Conservation (phyloP, 2,888 invertebrate species). For the Cephus pulcher region DNA sequence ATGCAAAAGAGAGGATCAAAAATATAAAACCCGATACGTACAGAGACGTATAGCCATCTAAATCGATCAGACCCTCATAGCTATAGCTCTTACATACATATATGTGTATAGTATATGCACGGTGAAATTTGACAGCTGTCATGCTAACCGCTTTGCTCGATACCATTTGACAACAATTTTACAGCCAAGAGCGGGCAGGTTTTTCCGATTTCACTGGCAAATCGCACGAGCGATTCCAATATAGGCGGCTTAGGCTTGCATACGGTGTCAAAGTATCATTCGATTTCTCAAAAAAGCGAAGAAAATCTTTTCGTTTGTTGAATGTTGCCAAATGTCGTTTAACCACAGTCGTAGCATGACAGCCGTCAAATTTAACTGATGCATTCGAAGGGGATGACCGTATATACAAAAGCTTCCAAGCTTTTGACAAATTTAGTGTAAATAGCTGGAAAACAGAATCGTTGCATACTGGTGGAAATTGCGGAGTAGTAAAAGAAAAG, state of each 20-base stretch:
- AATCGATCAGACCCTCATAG: not conserved
- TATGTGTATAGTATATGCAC: no score
- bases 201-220: not conserved
- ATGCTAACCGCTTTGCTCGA: not conserved
- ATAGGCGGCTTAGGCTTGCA: not conserved
- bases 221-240: not conserved
- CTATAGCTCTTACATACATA: not conserved
- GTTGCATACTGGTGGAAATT: not conserved
- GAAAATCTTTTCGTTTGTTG: not conserved
- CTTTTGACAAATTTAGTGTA: not conserved
- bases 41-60: not conserved
- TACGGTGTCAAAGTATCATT: not conserved
- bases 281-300: not conserved
- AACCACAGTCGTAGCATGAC: not conserved
- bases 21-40: not conserved
- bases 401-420: not conserved
- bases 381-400: not conserved
- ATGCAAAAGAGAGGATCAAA: not conserved
- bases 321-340: not conserved
- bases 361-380: not conserved
- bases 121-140: not conserved
- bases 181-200: not conserved
- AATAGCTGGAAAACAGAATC: not conserved
- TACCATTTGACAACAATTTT: not conserved
- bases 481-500: not conserved